Evolutionary conservation across 2,113 vertebrate genomes (phyloP).

Genomic region (Engystomops pustulosus): DNA sequence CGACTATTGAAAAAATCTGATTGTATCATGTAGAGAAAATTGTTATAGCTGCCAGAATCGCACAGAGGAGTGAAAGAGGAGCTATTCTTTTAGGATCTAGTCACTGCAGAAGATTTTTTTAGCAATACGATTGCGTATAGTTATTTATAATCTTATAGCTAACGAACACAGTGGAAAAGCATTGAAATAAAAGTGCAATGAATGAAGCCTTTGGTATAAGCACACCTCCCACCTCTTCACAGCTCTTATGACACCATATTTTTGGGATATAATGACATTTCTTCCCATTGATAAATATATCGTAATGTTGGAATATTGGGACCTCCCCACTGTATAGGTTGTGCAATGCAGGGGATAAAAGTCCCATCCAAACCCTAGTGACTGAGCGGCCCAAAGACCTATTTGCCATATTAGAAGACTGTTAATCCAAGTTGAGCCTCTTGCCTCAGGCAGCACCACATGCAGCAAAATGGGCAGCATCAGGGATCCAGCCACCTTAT

Average conservation of each 20-base stretch:
- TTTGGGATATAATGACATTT: neutral
- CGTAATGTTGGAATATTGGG: neutral
- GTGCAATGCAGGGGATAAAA: neutral
- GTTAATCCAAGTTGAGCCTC: too few species aligned
- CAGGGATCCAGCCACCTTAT: too few species aligned
- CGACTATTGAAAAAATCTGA: conserved; percentile 51
- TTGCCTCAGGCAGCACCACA: too few species aligned
- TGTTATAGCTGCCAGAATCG: conserved; percentile 45
- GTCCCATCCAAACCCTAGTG: neutral
- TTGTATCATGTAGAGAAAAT: conserved; percentile 58
- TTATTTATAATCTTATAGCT: conserved; percentile 48
- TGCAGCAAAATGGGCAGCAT: too few species aligned
- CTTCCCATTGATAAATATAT: neutral
- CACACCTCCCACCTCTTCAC: neutral
- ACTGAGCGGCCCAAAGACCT: neutral
- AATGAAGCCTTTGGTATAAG: conserved; percentile 41
- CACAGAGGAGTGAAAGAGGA: conserved; percentile 31
- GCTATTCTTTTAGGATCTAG: conserved; percentile 39
- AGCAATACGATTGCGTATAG: conserved; percentile 13
- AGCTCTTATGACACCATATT: conserved; percentile 31
- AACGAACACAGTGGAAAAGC: conserved; percentile 24
- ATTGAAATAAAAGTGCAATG: conserved; percentile 25
- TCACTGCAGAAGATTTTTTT: conserved; percentile 33
- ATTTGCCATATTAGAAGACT: neutral
- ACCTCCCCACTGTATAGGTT: too few species aligned